phyloP scores from a whole-genome alignment of 2,888 invertebrate genomes.

The Hyposoter dolosus region DNA sequence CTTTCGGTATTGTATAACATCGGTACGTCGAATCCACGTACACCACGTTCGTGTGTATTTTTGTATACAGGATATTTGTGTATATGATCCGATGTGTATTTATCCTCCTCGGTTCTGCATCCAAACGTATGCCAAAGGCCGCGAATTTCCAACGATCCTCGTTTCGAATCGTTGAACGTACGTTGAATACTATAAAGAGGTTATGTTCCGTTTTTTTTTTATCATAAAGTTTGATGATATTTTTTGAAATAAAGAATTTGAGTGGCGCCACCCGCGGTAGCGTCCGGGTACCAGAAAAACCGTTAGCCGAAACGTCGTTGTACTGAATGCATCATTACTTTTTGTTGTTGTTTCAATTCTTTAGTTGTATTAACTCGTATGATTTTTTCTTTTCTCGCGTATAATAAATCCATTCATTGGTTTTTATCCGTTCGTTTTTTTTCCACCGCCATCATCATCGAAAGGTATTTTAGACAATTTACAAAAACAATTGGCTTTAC shows the following conservation, averaged over 20 bases:
- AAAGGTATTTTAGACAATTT: constrained; percentile 80
- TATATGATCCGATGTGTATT: constrained; percentile 37
- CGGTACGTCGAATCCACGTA: constrained; percentile 69
- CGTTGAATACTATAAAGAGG: constrained; percentile 64
- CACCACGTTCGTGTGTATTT: constrained; percentile 59
- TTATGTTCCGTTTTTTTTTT: constrained; percentile 49
- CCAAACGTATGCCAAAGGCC: constrained; percentile 83
- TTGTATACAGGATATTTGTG: constrained; percentile 46
- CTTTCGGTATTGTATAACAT: constrained; percentile 65
- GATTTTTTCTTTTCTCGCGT: constrained; percentile 54
- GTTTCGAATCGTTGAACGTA: constrained; percentile 67
- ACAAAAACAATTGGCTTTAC: constrained; percentile 85
- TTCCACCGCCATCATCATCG: constrained; percentile 59
- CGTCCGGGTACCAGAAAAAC: constrained; percentile 68
- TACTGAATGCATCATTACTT: constrained; percentile 56
- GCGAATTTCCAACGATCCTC: constrained; percentile 76
- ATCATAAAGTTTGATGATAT: constrained; percentile 19
- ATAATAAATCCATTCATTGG: constrained; percentile 52
- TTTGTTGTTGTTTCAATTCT: constrained; percentile 43
- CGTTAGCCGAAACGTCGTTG: constrained; percentile 58
- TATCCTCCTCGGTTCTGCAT: constrained; percentile 74
- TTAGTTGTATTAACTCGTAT: constrained; percentile 49
- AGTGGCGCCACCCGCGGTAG: constrained; percentile 67
- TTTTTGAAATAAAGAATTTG: constrained; percentile 54
- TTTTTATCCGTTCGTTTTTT: constrained; percentile 36